Evolutionary conservation across 2,113 vertebrate species (phyloP).

Genomic region (Anser cygnoides): DNA sequence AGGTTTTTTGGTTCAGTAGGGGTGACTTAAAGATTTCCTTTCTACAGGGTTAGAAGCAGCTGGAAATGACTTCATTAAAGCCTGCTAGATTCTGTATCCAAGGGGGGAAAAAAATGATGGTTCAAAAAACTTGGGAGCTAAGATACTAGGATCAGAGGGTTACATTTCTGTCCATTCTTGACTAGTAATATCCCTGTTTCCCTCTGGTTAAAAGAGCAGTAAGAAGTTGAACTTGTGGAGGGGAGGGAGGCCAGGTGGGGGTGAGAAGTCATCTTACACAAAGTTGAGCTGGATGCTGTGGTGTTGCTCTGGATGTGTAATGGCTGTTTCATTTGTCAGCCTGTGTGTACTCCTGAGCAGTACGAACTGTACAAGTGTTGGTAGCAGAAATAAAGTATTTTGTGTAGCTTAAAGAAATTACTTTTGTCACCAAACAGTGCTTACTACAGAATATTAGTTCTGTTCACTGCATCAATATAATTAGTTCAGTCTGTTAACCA

Average conservation of each 20-base stretch:
- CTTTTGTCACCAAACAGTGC: not conserved
- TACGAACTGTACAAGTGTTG: not conserved
- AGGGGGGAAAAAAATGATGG: not conserved
- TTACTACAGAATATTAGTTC: not conserved
- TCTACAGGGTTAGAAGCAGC: not conserved
- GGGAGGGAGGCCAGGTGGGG: accelerated
- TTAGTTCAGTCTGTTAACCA: conserved; percentile 31
- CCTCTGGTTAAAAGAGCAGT: not conserved
- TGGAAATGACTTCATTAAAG: not conserved
- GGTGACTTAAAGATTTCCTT: not conserved
- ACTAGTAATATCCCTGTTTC: not conserved
- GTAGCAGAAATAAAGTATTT: not conserved
- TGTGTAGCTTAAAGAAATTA: not conserved
- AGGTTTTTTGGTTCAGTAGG: not conserved
- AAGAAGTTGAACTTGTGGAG: accelerated
- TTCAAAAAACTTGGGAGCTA: not conserved
- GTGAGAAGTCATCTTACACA: not conserved
- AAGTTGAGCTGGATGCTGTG: not conserved
- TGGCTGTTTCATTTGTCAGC: not conserved
- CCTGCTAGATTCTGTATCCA: not conserved
- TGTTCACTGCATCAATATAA: not conserved
- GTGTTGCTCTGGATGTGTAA: not conserved
- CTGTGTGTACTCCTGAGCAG: not conserved
- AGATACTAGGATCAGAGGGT: not conserved
- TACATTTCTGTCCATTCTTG: accelerated